Conservation (phyloP, 1,140 invertebrate genomes). For the Drosophila albomicans region DNA sequence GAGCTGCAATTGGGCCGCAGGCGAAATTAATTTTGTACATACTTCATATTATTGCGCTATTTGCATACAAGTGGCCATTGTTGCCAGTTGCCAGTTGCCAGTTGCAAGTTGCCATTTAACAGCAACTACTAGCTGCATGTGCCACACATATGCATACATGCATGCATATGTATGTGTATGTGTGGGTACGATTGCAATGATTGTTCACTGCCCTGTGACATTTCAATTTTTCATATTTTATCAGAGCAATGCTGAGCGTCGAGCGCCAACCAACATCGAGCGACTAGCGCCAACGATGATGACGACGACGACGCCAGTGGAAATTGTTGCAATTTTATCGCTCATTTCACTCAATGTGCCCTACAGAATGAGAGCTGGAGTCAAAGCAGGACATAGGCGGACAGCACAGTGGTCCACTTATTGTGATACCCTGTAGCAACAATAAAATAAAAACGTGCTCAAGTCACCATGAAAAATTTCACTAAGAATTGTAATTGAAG, state of each 20-base stretch:
- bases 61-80: slow-evolving; percentile 65
- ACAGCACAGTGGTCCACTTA: slow-evolving; percentile 24
- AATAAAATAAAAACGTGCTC: not conserved
- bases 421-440: slow-evolving; percentile 18
- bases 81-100: slow-evolving; percentile 47
- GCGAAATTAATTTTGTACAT: slow-evolving; percentile 78
- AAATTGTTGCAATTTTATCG: slow-evolving; percentile 83
- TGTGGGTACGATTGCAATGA: slow-evolving; percentile 36
- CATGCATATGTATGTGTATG: not conserved
- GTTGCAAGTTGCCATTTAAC: not conserved
- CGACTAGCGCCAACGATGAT: slow-evolving; percentile 26
- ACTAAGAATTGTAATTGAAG: too few relatives aligned
- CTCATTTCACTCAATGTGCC: slow-evolving; percentile 74
- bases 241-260: slow-evolving; percentile 30
- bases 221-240: slow-evolving; percentile 77
- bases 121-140: slow-evolving; percentile 22
- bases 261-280: not conserved
- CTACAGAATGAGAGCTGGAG: not conserved
- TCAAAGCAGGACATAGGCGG: slow-evolving; percentile 13
- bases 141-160: not conserved
- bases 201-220: slow-evolving; percentile 64
- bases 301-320: slow-evolving; percentile 44
- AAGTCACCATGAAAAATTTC: too few relatives aligned
- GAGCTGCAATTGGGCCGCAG: slow-evolving; percentile 55
- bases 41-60: slow-evolving; percentile 78